These are phyloP conservation scores for Brachylomia viminalis DNA, from an alignment of 2,888 invertebrate species.

Conservation along the genomic window DNA sequence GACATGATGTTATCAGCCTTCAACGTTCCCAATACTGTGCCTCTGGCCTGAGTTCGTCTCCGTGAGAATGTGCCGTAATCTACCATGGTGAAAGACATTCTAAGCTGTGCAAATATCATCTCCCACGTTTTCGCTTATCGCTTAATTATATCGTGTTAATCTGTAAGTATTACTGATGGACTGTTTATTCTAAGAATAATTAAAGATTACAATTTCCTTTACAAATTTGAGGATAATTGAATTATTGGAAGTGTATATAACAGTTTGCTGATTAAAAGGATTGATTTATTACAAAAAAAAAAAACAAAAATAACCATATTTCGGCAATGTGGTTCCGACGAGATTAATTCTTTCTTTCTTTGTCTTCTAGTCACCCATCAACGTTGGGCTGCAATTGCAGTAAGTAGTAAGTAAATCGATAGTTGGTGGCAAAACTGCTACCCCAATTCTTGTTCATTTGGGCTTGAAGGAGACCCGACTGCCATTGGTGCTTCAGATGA, in stretches of 20 bases:
- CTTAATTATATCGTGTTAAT: slow-evolving; percentile 8
- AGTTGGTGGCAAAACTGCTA: too few relatives aligned
- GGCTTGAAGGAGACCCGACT: background rate
- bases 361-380: background rate
- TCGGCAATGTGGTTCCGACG: background rate
- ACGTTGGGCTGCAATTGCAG: background rate
- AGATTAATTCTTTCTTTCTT: background rate
- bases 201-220: background rate
- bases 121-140: background rate
- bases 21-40: background rate
- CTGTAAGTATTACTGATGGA: slow-evolving; percentile 8
- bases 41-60: too few relatives aligned
- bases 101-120: background rate
- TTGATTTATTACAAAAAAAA: background rate
- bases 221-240: slow-evolving; percentile 8
- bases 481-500: background rate
- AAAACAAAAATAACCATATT: background rate
- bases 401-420: background rate
- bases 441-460: too few relatives aligned
- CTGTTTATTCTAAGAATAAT: slow-evolving; percentile 11
- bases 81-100: background rate
- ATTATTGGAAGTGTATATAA: background rate
- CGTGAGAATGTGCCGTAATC: background rate
- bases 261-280: background rate
- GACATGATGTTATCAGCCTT: background rate